A percentile compares a stretch with the other conserved stretches of the same genome.
These are phyloP conservation scores for Myotis pilosus DNA, from an alignment of 2,797 vertebrate genomes.

Conservation along the genomic window DNA sequence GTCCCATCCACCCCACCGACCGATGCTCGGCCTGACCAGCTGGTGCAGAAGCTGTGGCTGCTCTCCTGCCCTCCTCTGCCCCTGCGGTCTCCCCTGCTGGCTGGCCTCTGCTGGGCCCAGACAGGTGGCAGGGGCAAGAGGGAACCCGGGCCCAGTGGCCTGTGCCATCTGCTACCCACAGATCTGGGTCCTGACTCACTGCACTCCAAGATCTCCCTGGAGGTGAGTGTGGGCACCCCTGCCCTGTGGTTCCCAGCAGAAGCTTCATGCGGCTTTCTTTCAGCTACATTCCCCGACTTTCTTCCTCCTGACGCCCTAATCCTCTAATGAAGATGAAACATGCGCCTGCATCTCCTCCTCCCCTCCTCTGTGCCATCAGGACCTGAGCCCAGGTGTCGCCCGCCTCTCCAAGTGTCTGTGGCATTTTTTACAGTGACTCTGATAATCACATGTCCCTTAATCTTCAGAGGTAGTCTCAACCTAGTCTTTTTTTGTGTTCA, in stretches of 20 bases:
- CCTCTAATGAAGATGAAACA: fast-evolving
- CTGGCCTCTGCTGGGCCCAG: background rate
- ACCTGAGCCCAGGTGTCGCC: background rate
- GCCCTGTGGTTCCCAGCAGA: background rate
- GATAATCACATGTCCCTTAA: too few relatives aligned
- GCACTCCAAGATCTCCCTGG: too few relatives aligned
- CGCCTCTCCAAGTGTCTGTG: background rate
- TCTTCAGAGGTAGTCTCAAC: background rate
- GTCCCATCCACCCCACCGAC: background rate
- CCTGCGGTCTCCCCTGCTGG: fast-evolving
- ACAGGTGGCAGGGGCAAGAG: background rate
- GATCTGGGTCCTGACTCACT: background rate
- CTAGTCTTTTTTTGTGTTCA: background rate
- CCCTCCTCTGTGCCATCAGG: background rate
- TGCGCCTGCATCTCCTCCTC: background rate
- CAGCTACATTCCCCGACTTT: background rate
- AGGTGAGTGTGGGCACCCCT: background rate
- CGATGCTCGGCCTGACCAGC: background rate
- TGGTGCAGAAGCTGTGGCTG: fast-evolving
- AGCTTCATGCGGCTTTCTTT: background rate
- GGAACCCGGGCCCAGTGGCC: too few relatives aligned
- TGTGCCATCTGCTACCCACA: background rate
- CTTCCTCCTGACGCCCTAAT: background rate
- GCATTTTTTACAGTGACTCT: background rate
- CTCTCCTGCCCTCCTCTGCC: background rate